These are phyloP conservation scores for Watsonalla cultraria DNA, from an alignment of 2,888 invertebrate genomes.

Conservation along the genomic window DNA sequence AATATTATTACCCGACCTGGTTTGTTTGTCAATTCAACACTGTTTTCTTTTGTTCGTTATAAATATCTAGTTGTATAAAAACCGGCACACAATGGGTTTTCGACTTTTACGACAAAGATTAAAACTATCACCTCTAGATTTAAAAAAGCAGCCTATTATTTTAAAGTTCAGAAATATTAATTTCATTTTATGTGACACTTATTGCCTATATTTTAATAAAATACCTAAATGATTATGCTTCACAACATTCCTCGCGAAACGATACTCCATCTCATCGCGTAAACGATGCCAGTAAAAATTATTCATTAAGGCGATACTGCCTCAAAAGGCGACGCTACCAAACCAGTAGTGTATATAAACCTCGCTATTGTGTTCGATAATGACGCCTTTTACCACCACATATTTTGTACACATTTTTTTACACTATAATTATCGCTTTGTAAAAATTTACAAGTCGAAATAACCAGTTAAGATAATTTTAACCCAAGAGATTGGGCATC, in stretches of 20 bases:
- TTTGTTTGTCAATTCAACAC: constrained; percentile 48
- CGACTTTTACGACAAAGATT: constrained; percentile 10
- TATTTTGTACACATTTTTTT: neutral
- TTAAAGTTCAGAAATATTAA: neutral
- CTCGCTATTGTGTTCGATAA: constrained; percentile 15
- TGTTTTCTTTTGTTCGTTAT: constrained; percentile 52
- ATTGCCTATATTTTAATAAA: neutral
- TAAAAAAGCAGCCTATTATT: neutral
- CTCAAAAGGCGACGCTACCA: constrained; percentile 1
- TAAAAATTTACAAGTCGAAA: constrained; percentile 12
- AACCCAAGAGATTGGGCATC: neutral
- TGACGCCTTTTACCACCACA: constrained; percentile 12
- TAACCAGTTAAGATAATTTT: constrained; percentile 3
- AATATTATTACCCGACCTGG: constrained; percentile 56
- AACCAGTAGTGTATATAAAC: constrained; percentile 9
- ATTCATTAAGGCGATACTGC: constrained; percentile 2
- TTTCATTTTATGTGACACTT: neutral
- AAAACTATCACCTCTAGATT: constrained; percentile 9
- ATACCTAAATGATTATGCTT: neutral
- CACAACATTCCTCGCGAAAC: neutral
- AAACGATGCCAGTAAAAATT: neutral
- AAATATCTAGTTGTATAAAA: no score
- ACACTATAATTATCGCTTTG: constrained; percentile 13
- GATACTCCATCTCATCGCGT: neutral
- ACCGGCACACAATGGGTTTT: constrained; percentile 14